Evolutionary conservation across 2,113 vertebrate species (phyloP).

Genomic region (Polypterus senegalus): DNA sequence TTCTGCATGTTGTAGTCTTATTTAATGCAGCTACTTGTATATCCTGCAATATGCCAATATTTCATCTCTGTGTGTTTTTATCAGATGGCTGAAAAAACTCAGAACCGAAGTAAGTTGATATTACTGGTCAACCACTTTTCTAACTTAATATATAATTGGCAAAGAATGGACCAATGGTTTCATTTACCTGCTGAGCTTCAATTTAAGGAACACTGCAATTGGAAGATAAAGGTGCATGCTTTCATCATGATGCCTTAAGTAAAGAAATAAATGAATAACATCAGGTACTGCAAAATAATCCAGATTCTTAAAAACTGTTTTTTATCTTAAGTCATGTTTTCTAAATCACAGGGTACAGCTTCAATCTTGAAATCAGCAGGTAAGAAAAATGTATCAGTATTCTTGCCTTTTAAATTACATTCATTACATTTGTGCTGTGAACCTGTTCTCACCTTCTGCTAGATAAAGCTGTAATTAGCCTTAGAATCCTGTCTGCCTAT

Average conservation of each 20-base stretch:
- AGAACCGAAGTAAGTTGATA: too few species aligned
- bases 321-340: not conserved
- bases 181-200: too few species aligned
- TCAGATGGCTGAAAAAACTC: too few species aligned
- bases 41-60: too few species aligned
- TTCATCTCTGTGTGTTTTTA: too few species aligned
- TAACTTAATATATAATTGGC: too few species aligned
- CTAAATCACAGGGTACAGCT: not conserved
- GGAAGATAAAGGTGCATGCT: too few species aligned
- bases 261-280: not conserved
- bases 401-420: not conserved
- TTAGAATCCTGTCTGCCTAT: not conserved
- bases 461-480: constrained; percentile 1
- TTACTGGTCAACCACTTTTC: too few species aligned
- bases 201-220: too few species aligned
- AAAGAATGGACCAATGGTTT: too few species aligned
- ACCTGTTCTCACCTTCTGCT: not conserved
- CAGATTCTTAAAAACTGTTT: not conserved
- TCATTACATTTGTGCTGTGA: not conserved
- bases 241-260: not conserved
- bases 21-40: too few species aligned
- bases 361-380: not conserved
- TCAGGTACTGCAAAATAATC: not conserved
- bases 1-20: too few species aligned
- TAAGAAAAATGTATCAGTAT: not conserved